A percentile compares a stretch with the other conserved stretches of the same genome.
These are phyloP conservation scores for Phoenicopterus ruber DNA, from an alignment of 2,113 vertebrate species.

Conservation along the genomic window DNA sequence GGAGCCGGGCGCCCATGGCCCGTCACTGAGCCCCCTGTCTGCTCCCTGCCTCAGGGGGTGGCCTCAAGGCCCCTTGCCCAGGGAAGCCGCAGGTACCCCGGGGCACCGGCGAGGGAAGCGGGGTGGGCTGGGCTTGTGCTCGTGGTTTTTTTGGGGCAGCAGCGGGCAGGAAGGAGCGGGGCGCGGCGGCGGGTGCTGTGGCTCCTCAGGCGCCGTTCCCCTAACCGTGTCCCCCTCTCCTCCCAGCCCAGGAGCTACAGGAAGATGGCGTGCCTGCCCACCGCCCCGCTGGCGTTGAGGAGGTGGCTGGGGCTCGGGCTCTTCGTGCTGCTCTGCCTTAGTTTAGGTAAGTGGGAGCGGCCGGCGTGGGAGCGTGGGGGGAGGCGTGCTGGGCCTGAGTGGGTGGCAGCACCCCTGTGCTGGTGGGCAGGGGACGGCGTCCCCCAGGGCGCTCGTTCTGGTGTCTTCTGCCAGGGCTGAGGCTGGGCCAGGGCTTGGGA, in stretches of 20 bases:
- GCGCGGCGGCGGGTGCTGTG: background rate
- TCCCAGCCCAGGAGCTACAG: background rate
- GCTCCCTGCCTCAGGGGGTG: background rate
- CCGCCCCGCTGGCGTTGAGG: background rate
- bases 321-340: background rate
- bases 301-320: background rate
- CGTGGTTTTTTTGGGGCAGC: background rate
- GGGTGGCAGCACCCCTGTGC: background rate
- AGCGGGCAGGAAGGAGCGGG: background rate
- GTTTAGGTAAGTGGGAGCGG: background rate
- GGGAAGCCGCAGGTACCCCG: background rate
- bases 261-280: background rate
- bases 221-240: background rate
- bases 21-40: background rate
- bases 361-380: background rate
- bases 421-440: no score
- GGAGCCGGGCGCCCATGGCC: background rate
- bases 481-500: background rate
- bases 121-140: background rate
- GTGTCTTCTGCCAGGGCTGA: background rate
- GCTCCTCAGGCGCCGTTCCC: accelerated
- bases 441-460: background rate
- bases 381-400: background rate
- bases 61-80: background rate
- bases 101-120: accelerated